phyloP scores from a whole-genome alignment of 37 sponge, comb jelly and placozoan species.

The Aplysina aerophoba region DNA sequence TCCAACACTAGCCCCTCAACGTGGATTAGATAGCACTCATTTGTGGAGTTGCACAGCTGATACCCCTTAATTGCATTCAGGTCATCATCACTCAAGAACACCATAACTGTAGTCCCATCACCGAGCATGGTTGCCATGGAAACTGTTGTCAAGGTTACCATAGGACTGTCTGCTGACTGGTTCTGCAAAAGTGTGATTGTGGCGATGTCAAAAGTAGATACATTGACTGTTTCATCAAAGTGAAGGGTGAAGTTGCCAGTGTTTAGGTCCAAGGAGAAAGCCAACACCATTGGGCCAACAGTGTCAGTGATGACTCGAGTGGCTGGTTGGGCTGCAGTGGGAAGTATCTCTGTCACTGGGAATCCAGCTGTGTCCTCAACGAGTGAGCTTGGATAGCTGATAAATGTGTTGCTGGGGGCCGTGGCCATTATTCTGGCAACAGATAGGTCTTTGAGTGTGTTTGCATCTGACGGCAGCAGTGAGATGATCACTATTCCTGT shows the following conservation, averaged over 20 bases:
- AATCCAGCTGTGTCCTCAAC: conserved; percentile 64
- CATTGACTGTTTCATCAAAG: conserved; percentile 79
- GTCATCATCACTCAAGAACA: conserved; percentile 65
- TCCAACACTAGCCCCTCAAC: conserved; percentile 57
- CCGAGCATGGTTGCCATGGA: conserved; percentile 3
- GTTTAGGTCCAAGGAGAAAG: conserved; percentile 85
- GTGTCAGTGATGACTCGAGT: conserved; percentile 59
- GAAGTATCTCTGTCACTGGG: conserved; percentile 48
- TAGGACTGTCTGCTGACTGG: conserved; percentile 13
- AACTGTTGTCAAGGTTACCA: conserved; percentile 48
- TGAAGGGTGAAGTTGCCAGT: conserved; percentile 82
- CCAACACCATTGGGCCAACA: conserved; percentile 73
- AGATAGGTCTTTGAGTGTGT: conserved; percentile 66
- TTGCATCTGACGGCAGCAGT: conserved; percentile 59
- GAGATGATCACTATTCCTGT: conserved; percentile 68
- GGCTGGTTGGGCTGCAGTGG: conserved; percentile 56
- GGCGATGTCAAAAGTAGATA: conserved; percentile 50
- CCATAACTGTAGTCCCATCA: conserved; percentile 45
- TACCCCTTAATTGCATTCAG: conserved; percentile 81
- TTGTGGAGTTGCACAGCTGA: conserved; percentile 76
- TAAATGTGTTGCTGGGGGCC: conserved; percentile 57
- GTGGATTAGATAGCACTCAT: conserved; percentile 76
- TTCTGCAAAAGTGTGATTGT: conserved; percentile 57
- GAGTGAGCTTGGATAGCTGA: conserved; percentile 57
- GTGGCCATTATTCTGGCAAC: conserved; percentile 61